phyloP scores from a whole-genome alignment of 2,797 vertebrate genomes.

The Anableps anableps region DNA sequence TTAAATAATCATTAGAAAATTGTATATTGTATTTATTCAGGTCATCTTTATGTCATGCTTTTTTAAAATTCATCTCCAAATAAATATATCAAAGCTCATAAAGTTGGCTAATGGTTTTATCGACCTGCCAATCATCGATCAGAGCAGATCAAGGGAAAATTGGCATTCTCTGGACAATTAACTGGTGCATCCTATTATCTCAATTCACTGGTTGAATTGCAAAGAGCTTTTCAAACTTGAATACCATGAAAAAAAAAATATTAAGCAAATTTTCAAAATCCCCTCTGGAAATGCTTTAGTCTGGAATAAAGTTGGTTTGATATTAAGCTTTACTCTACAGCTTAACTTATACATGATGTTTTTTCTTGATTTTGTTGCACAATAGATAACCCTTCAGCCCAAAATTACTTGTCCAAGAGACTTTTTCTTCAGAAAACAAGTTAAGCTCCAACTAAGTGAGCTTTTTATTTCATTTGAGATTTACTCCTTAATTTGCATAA shows the following conservation, averaged over 20 bases:
- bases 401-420: background rate
- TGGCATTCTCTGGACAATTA: background rate
- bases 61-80: background rate
- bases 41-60: background rate
- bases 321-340: background rate
- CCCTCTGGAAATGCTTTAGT: background rate
- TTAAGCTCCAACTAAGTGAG: background rate
- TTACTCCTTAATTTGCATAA: conserved; percentile 14
- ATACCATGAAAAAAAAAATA: background rate
- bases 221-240: background rate
- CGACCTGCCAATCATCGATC: background rate
- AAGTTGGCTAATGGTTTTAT: background rate
- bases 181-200: background rate
- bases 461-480: conserved; percentile 2
- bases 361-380: background rate
- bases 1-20: background rate
- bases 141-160: background rate
- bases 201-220: background rate
- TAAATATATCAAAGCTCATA: background rate
- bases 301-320: too few species aligned
- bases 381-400: background rate
- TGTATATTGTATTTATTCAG: background rate
- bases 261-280: background rate
- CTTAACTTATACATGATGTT: background rate
- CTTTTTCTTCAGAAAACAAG: background rate